phyloP scores from a whole-genome alignment of 2,888 invertebrate genomes.

The Drosophila testacea region DNA sequence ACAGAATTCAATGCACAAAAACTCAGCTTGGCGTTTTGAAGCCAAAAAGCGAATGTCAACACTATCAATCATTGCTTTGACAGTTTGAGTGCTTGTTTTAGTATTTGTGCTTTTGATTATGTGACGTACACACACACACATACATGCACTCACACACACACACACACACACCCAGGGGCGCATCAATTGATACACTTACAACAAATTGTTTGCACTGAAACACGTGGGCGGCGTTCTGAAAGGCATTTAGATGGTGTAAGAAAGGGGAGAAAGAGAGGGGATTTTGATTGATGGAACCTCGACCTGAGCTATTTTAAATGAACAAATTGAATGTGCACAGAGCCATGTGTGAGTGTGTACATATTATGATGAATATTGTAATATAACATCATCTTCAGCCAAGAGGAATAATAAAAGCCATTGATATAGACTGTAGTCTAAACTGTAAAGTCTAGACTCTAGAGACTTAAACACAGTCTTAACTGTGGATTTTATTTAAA shows the following conservation, averaged over 20 bases:
- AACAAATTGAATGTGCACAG: slow-evolving; percentile 74
- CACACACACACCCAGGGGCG: slow-evolving; percentile 29
- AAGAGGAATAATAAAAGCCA: too few species aligned
- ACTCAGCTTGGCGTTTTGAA: slow-evolving; percentile 61
- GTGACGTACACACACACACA: slow-evolving; percentile 55
- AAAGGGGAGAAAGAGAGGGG: not conserved
- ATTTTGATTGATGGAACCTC: slow-evolving; percentile 72
- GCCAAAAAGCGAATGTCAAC: slow-evolving; percentile 81
- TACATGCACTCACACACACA: not conserved
- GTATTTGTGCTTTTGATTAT: slow-evolving; percentile 81
- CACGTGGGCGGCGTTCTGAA: slow-evolving; percentile 50
- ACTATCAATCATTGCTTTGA: slow-evolving; percentile 81
- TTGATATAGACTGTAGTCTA: too few species aligned
- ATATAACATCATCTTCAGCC: slow-evolving; percentile 40
- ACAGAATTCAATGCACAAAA: slow-evolving; percentile 77
- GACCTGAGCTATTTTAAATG: slow-evolving; percentile 79
- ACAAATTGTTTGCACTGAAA: slow-evolving; percentile 77
- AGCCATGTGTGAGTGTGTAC: slow-evolving; percentile 6
- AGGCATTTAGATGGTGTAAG: not conserved
- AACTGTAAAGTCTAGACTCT: too few species aligned
- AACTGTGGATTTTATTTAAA: too few species aligned
- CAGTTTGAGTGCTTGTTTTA: slow-evolving; percentile 82
- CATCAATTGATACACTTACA: slow-evolving; percentile 82
- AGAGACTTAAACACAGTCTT: too few species aligned
- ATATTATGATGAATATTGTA: slow-evolving; percentile 50